Conservation (phyloP, 2,797 vertebrate species). For the Australoheros facetus region DNA sequence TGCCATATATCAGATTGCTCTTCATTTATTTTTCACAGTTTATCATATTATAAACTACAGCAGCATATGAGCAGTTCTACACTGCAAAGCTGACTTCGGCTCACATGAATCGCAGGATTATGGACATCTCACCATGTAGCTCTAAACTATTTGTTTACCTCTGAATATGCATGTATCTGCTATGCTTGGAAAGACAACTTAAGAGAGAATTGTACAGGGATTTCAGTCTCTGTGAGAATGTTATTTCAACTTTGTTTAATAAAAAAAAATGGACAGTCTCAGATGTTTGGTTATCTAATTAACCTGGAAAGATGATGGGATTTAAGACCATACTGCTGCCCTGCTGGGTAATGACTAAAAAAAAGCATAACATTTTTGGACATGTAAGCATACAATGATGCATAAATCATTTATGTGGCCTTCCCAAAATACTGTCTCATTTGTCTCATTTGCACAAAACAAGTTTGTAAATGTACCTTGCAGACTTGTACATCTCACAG, state of each 20-base stretch:
- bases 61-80: neutral
- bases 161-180: slow-evolving; percentile 41
- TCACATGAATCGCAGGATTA: neutral
- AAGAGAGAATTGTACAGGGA: slow-evolving; percentile 4
- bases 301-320: neutral
- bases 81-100: slow-evolving; percentile 17
- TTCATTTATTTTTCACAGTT: neutral
- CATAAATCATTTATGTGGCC: neutral
- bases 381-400: neutral
- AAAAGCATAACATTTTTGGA: neutral
- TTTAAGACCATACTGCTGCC: neutral
- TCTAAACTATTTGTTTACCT: neutral
- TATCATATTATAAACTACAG: slow-evolving; percentile 4
- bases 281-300: neutral
- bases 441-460: neutral
- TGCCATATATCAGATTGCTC: neutral
- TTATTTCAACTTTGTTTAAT: slow-evolving; percentile 41
- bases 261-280: slow-evolving; percentile 19
- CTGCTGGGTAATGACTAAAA: neutral
- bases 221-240: slow-evolving; percentile 30
- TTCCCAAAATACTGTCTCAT: neutral
- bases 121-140: neutral
- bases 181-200: slow-evolving; percentile 8
- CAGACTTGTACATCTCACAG: neutral
- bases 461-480: neutral